Evolutionary conservation across 2,888 invertebrate genomes (phyloP).

Genomic region (Anticlea derivata): DNA sequence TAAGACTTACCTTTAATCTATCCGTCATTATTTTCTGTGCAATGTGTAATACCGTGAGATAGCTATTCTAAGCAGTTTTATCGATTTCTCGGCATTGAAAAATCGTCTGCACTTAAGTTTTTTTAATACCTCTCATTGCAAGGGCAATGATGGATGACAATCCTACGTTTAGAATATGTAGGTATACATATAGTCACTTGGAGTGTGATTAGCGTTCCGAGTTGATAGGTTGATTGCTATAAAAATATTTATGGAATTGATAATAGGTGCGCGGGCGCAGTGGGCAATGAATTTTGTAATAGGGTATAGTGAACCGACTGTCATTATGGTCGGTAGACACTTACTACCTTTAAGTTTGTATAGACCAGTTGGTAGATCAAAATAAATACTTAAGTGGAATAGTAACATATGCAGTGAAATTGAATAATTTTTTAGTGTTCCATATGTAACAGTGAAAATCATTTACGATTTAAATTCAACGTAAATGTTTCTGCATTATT

Average conservation of each 20-base stretch:
- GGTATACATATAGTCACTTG: conserved; percentile 57
- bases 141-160: conserved; percentile 60
- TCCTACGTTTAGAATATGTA: conserved; percentile 59
- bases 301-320: conserved; percentile 35
- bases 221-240: conserved; percentile 72
- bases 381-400: not conserved
- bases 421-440: no score
- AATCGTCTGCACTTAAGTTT: conserved; percentile 26
- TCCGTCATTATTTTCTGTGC: not conserved
- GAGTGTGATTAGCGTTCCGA: conserved; percentile 59
- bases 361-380: conserved; percentile 3
- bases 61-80: conserved; percentile 17
- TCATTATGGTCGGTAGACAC: conserved; percentile 27
- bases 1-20: not conserved
- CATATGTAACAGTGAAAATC: not conserved
- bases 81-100: conserved; percentile 31
- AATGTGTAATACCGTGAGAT: conserved; percentile 13
- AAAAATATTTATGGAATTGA: conserved; percentile 72
- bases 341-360: conserved; percentile 2
- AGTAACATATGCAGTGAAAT: no score
- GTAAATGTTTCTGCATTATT: not conserved
- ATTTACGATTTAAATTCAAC: not conserved
- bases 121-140: conserved; percentile 33
- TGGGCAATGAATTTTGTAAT: conserved; percentile 50
- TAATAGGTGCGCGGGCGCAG: conserved; percentile 40